These are phyloP conservation scores for Cryptoprocta ferox DNA, from an alignment of 2,797 vertebrate genomes.

Conservation along the genomic window DNA sequence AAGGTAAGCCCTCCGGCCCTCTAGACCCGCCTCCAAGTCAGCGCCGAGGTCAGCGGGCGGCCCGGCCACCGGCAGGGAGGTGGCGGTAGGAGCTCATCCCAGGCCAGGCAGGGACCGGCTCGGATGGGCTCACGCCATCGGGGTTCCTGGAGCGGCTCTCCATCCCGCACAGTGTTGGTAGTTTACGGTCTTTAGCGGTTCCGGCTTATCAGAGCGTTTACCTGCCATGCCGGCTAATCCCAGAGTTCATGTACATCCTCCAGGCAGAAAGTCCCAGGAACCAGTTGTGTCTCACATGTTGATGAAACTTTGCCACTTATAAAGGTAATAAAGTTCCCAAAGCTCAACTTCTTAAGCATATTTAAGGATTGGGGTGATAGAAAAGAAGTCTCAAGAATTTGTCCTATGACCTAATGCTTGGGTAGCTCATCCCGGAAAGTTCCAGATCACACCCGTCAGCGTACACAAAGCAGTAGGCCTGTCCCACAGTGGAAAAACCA, in stretches of 20 bases:
- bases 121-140: accelerated
- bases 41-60: too few relatives aligned
- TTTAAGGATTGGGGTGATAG: neutral
- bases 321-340: neutral
- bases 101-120: too few relatives aligned
- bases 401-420: too few relatives aligned
- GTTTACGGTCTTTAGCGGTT: accelerated
- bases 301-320: accelerated
- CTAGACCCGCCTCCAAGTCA: too few relatives aligned
- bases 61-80: too few relatives aligned
- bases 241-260: accelerated
- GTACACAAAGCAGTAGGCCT: neutral
- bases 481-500: too few relatives aligned
- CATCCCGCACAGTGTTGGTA: accelerated
- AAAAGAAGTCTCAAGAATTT: neutral
- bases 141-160: accelerated
- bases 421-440: neutral
- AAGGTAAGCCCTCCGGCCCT: too few relatives aligned
- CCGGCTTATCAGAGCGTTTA: accelerated
- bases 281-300: accelerated
- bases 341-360: neutral
- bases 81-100: too few relatives aligned
- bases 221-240: accelerated
- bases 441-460: neutral
- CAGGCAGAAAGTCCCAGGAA: neutral